Percentiles rank a stretch among this genome's conserved stretches.
Evolutionary conservation across 2,797 vertebrate species (phyloP).

Genomic region (Forpus xanthops): DNA sequence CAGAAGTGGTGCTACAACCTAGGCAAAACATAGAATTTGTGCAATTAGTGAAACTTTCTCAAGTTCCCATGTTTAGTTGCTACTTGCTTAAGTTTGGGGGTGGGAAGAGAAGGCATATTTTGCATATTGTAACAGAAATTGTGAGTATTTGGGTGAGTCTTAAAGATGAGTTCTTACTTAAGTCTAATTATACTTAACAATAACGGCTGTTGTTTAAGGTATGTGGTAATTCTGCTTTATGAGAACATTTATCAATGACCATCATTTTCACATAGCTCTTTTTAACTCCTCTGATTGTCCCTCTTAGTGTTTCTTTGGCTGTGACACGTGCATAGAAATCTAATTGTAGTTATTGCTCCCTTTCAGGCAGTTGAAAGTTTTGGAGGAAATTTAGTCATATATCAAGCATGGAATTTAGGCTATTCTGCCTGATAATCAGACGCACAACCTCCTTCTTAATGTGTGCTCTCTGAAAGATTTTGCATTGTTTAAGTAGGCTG

Average conservation of each 20-base stretch:
- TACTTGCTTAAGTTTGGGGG: background rate
- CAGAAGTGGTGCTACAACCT: background rate
- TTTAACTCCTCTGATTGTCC: background rate
- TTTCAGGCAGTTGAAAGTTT: background rate
- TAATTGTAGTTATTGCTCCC: background rate
- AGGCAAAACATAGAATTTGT: background rate
- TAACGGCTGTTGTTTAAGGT: slow-evolving; percentile 6
- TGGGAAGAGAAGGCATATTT: background rate
- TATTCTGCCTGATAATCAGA: background rate
- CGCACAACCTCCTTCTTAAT: background rate
- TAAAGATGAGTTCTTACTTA: background rate
- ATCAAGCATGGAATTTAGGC: background rate
- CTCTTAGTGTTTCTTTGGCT: slow-evolving; percentile 1
- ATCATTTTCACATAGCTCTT: background rate
- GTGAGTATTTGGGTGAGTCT: background rate
- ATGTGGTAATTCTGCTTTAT: background rate
- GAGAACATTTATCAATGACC: background rate
- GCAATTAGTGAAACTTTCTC: background rate
- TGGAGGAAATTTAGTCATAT: background rate
- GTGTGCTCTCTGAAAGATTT: background rate
- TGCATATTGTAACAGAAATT: background rate
- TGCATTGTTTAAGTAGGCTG: background rate
- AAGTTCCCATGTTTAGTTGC: background rate
- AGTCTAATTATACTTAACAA: background rate
- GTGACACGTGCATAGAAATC: background rate